Percentiles rank a stretch among this genome's conserved stretches.
These are phyloP conservation scores for Trichoplusia ni DNA, from an alignment of 1,140 invertebrate genomes.

Conservation along the genomic window DNA sequence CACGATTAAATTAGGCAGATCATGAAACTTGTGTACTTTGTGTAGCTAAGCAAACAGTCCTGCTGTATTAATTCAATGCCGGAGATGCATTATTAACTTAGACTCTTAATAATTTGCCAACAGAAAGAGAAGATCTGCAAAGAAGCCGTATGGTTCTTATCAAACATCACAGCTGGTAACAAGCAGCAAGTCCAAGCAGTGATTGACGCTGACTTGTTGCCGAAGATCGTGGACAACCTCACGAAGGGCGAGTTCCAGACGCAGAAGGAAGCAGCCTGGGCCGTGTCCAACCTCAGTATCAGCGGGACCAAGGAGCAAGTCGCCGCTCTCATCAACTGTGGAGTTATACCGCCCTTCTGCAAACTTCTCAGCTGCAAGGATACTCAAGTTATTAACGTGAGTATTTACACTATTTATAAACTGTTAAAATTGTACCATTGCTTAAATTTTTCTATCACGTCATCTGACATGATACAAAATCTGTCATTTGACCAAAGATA, in stretches of 20 bases:
- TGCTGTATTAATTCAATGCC: too few species aligned
- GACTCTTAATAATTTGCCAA: slow-evolving; percentile 11
- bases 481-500: too few species aligned
- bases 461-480: too few species aligned
- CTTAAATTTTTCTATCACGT: too few species aligned
- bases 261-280: slow-evolving; percentile 99
- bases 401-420: slow-evolving; percentile 37
- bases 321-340: slow-evolving; percentile 91
- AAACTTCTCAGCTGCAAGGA: slow-evolving; percentile 95
- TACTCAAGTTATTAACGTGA: slow-evolving; percentile 87
- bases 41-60: too few species aligned
- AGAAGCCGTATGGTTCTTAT: slow-evolving; percentile 99
- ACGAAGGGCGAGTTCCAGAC: slow-evolving; percentile 98
- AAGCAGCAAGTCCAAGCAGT: slow-evolving; percentile 98
- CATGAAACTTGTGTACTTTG: too few species aligned
- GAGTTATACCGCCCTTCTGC: slow-evolving; percentile 95
- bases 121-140: slow-evolving; percentile 89
- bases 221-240: slow-evolving; percentile 96
- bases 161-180: slow-evolving; percentile 99
- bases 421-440: too few species aligned
- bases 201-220: slow-evolving; percentile 96
- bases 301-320: slow-evolving; percentile 96
- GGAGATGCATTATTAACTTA: not conserved
- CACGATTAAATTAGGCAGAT: too few species aligned
- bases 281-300: slow-evolving; percentile 98